phyloP scores from a whole-genome alignment of 2,113 vertebrate species.

The Brachyhypopomus occidentalis region DNA sequence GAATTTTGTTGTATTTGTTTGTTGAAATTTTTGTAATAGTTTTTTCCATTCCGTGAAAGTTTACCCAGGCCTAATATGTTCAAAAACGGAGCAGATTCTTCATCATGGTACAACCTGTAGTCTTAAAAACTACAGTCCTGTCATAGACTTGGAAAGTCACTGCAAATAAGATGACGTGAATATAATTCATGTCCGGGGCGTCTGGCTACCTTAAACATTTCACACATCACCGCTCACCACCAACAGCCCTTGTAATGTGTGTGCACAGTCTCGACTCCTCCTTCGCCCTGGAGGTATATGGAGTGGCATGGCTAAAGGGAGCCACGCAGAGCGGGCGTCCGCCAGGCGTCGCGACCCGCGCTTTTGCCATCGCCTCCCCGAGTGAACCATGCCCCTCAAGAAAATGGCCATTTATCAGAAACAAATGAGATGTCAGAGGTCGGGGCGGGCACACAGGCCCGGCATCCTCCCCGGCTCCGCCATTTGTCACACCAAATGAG shows the following conservation, averaged over 20 bases:
- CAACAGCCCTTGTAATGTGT: neutral
- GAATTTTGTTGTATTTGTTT: no score
- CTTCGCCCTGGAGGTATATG: neutral
- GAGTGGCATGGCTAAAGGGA: neutral
- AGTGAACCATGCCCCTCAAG: conserved; percentile 51
- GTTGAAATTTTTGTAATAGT: no score
- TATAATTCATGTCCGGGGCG: neutral
- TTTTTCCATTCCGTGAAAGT: no score
- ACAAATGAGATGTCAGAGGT: conserved; percentile 62
- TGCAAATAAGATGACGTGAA: neutral
- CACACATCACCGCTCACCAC: neutral
- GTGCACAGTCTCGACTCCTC: neutral
- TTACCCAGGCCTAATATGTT: no score
- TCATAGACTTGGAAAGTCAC: no score
- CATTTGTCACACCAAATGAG: conserved; percentile 69
- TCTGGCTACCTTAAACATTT: neutral
- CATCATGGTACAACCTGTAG: no score
- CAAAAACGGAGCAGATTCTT: no score
- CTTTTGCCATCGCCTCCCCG: conserved; percentile 60
- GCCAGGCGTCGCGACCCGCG: conserved; percentile 46
- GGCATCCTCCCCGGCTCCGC: conserved; percentile 60
- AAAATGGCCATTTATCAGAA: conserved; percentile 65
- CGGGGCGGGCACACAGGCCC: conserved; percentile 62
- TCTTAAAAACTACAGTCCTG: no score
- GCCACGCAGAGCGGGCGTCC: neutral